Evolutionary conservation across 1,140 invertebrate genomes (phyloP), one percentile per base, ranked within the genome.

Genomic region (Cyclargus thomasi): DNA sequence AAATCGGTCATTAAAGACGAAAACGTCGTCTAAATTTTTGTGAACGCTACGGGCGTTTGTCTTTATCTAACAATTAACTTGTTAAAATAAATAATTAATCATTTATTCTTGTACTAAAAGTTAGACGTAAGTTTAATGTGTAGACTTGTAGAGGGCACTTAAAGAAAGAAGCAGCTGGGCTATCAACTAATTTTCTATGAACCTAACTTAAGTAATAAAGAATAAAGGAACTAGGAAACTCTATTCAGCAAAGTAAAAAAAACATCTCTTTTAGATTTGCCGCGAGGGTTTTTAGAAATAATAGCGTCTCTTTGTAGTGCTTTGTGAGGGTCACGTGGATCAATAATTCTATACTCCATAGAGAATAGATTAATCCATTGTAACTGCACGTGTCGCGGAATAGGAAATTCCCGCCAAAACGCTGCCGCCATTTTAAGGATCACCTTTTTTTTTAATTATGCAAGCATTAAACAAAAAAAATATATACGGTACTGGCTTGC

Each of bases 291-390:
- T 47, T 14, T 8, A 14, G 39, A 47, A 47, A 14, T 14, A 47
- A 39, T 29, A 47, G 39, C 10, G 1, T 16, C 39, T 47, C 39
- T 47, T 47, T 47, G 39, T 47, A 47, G 39, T 29, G 5, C 14
- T 47, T 47, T 47, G 39, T 47, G 39, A 47, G 39, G 39, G 8
- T 47, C 39, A 47, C 39, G 39, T 16, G 39, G 39, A 47, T 47
- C 39, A 47, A 47, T 47, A 47, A 16, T 47, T 47, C 39, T 47
- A 47, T 47, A 47, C 39, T 47, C 39, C 39, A 47, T 8, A 47
- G 39, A 47, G 39, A 47, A 47, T 47, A 47, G 39, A 47, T 47
- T 47, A 47, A 47, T 47, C 55, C 55, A 59, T 59, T 59, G 55
- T 59, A 21, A 59, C 10, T 20, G 55, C 55, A 59, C 55, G 55